phyloP scores from a whole-genome alignment of 2,888 invertebrate genomes.

The Parthenolecanium corni region DNA sequence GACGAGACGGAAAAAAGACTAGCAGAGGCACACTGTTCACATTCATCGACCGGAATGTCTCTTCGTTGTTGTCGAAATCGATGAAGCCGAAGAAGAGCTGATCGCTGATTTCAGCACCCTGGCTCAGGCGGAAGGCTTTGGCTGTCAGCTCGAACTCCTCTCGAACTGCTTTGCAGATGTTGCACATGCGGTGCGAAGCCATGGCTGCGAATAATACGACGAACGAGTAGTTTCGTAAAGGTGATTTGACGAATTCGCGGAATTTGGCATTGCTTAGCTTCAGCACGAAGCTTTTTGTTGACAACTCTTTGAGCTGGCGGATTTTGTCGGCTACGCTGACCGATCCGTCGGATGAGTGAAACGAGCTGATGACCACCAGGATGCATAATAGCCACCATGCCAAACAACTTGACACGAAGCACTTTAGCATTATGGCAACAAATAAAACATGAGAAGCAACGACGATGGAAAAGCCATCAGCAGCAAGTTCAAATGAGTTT shows the following conservation, averaged over 20 bases:
- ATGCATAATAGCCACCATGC: no score
- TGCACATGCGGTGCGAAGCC: constrained; percentile 81
- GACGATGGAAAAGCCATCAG: no score
- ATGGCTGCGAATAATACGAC: constrained; percentile 94
- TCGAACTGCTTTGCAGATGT: constrained; percentile 62
- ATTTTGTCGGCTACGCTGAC: constrained; percentile 57
- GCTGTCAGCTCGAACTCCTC: constrained; percentile 93
- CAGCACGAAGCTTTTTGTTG: constrained; percentile 72
- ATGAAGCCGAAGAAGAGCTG: constrained; percentile 93
- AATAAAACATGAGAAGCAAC: no score
- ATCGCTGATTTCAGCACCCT: constrained; percentile 70
- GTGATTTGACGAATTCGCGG: constrained; percentile 72
- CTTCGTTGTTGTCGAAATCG: constrained; percentile 96
- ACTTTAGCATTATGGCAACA: no score
- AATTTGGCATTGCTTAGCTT: constrained; percentile 86
- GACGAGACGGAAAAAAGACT: constrained; percentile 96
- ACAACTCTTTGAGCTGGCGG: constrained; percentile 79
- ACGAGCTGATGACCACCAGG: no score
- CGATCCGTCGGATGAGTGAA: no score
- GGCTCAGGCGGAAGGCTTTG: constrained; percentile 88
- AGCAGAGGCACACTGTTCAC: constrained; percentile 95
- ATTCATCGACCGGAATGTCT: constrained; percentile 86
- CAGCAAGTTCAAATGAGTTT: no score
- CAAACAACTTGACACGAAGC: no score
- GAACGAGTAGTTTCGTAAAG: constrained; percentile 91